These are phyloP conservation scores for Cerceris ruficornis DNA, from an alignment of 2,888 invertebrate genomes.

Conservation along the genomic window DNA sequence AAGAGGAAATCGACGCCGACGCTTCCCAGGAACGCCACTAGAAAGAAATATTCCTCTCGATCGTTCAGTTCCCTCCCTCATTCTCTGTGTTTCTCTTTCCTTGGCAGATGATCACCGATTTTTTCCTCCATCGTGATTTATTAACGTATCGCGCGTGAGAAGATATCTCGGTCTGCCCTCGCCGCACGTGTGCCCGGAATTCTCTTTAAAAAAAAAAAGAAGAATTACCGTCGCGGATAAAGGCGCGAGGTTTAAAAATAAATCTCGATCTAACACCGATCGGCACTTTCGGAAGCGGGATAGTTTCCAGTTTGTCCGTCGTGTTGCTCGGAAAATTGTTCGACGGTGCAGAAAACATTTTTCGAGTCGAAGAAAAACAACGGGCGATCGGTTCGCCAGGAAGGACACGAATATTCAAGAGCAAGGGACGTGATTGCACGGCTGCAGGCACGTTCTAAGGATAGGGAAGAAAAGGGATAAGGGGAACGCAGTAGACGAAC, in stretches of 20 bases:
- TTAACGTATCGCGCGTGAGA: slow-evolving; percentile 67
- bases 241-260: background rate
- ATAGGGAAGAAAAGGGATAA: slow-evolving; percentile 41
- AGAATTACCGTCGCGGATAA: background rate
- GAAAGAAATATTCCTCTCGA: slow-evolving; percentile 58
- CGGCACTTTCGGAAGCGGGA: background rate
- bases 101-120: slow-evolving; percentile 66
- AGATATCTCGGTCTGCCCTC: slow-evolving; percentile 54
- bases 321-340: background rate
- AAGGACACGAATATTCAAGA: slow-evolving; percentile 40
- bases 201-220: slow-evolving; percentile 10
- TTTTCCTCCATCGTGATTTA: slow-evolving; percentile 68
- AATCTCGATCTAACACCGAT: background rate
- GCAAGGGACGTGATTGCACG: slow-evolving; percentile 54
- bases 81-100: slow-evolving; percentile 46
- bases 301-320: background rate
- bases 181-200: slow-evolving; percentile 56
- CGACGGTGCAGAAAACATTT: background rate
- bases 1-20: slow-evolving; percentile 69
- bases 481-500: slow-evolving; percentile 53
- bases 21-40: slow-evolving; percentile 60
- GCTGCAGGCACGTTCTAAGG: slow-evolving; percentile 51
- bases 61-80: slow-evolving; percentile 24
- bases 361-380: background rate
- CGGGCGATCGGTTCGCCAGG: slow-evolving; percentile 28